Evolutionary conservation across 2,113 vertebrate species (phyloP).

Genomic region (Sturnus vulgaris): DNA sequence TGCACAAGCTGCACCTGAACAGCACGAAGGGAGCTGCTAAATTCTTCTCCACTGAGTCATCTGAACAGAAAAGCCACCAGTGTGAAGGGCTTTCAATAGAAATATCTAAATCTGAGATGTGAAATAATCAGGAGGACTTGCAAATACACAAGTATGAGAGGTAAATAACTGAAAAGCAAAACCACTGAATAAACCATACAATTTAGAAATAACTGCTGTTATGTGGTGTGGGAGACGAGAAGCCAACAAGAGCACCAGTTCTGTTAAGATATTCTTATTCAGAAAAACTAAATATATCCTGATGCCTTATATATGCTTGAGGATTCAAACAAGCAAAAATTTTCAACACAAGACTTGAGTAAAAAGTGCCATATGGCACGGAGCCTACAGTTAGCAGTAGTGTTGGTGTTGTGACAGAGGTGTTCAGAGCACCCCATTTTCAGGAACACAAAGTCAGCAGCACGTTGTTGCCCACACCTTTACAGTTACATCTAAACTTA

Average conservation of each 20-base stretch:
- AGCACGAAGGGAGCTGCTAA: fast-evolving
- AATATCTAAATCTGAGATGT: background rate
- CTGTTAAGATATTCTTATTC: background rate
- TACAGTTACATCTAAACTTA: background rate
- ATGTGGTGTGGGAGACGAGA: background rate
- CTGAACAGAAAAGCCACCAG: background rate
- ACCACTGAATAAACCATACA: background rate
- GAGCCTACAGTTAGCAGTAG: background rate
- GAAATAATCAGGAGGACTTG: background rate
- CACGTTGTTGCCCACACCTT: background rate
- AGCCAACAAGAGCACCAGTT: background rate
- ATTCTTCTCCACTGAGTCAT: background rate
- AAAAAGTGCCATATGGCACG: background rate
- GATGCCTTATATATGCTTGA: background rate
- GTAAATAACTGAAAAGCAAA: background rate
- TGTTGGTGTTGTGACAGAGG: background rate
- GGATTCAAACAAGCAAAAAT: background rate
- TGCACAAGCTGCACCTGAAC: background rate
- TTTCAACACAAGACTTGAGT: background rate
- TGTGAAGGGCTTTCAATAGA: background rate
- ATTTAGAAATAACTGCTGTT: background rate
- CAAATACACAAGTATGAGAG: background rate
- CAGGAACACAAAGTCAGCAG: background rate
- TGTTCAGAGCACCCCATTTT: background rate
- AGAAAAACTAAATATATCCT: background rate